Conservation (phyloP, 2,888 invertebrate genomes). For the Hylaea fasciaria region DNA sequence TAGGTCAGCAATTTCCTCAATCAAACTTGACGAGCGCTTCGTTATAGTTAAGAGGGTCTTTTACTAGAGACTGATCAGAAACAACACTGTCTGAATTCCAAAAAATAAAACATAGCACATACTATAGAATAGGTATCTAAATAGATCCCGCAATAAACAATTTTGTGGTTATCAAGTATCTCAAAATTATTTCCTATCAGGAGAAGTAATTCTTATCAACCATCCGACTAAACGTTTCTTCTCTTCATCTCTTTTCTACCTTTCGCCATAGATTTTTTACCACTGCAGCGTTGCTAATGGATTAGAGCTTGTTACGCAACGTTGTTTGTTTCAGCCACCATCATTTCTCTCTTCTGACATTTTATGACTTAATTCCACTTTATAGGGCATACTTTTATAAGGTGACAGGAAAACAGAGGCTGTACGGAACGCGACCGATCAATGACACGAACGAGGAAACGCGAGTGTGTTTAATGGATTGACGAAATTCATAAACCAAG, state of each 20-base stretch:
- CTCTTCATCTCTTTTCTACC: background rate
- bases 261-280: conserved; percentile 19
- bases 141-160: too few species aligned
- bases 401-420: conserved; percentile 17
- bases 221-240: background rate
- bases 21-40: too few species aligned
- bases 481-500: background rate
- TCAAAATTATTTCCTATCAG: too few species aligned
- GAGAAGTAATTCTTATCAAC: too few species aligned
- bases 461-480: background rate
- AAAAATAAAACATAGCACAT: too few species aligned
- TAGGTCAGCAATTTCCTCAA: too few species aligned
- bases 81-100: too few species aligned
- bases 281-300: conserved; percentile 33
- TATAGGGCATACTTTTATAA: conserved; percentile 32
- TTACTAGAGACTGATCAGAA: too few species aligned
- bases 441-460: conserved; percentile 11
- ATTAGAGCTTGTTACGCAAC: conserved; percentile 26
- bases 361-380: conserved; percentile 33
- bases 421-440: conserved; percentile 8
- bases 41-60: too few species aligned
- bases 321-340: conserved; percentile 25
- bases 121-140: too few species aligned
- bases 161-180: too few species aligned
- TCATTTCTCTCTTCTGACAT: conserved; percentile 25